These are phyloP conservation scores for Pangasius larnaudii DNA, from an alignment of 2,797 vertebrate species.

Conservation along the genomic window DNA sequence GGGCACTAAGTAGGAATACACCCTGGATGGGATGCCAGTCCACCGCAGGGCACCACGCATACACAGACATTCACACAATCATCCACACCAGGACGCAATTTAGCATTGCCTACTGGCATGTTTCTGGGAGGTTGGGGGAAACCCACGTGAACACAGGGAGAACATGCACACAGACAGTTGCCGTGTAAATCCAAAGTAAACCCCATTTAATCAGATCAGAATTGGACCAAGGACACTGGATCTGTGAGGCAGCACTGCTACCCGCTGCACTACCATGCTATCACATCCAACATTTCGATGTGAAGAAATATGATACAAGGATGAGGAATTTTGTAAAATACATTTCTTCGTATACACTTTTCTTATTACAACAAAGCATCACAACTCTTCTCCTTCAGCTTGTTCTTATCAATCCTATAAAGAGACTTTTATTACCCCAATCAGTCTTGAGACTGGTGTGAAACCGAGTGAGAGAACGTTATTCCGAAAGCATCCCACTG, in stretches of 20 bases:
- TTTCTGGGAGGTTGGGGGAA: neutral
- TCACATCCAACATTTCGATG: neutral
- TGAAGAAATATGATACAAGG: no score
- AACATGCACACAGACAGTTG: neutral
- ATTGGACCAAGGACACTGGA: neutral
- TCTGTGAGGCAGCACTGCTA: neutral
- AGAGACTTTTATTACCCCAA: neutral
- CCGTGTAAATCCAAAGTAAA: neutral
- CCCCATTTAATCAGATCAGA: neutral
- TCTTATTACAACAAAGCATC: neutral
- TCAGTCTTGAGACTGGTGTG: constrained; percentile 31
- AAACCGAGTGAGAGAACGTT: neutral
- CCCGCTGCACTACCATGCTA: neutral
- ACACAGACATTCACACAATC: neutral
- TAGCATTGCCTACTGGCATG: neutral
- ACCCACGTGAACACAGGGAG: neutral
- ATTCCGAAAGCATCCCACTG: neutral
- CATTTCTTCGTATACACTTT: neutral
- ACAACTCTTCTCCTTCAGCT: neutral
- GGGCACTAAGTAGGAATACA: neutral
- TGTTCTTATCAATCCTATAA: neutral
- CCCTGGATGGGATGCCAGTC: neutral
- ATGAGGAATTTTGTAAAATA: neutral
- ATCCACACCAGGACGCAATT: neutral
- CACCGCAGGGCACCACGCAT: neutral